Evolutionary conservation across 92 coral and sea anemone genomes (phyloP).

Genomic region (Phenganax marumi): DNA sequence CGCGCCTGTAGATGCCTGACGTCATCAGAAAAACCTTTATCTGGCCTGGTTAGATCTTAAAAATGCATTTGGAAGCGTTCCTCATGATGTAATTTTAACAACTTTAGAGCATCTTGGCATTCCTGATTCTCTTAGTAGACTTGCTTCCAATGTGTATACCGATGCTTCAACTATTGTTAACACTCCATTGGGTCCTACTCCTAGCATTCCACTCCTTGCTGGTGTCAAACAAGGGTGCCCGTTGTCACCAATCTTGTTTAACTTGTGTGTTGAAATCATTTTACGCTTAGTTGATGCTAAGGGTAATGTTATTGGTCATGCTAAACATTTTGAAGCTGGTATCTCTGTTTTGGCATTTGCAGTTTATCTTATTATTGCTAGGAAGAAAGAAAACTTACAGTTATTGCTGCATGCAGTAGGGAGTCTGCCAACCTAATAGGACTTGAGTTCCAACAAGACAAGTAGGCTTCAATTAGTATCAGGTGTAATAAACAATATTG

Average conservation of each 20-base stretch:
- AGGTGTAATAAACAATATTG: no score
- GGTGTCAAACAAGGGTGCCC: no score
- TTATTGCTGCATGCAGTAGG: conserved; percentile 15
- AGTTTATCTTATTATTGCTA: conserved; percentile 19
- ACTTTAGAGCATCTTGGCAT: not conserved
- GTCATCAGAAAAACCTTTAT: conserved; percentile 2
- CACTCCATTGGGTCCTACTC: not conserved
- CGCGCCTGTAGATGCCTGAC: conserved; percentile 12
- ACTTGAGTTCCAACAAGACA: conserved; percentile 26
- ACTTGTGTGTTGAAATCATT: no score
- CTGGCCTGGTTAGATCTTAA: conserved; percentile 33
- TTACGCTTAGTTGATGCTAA: no score
- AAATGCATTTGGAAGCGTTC: conserved; percentile 26
- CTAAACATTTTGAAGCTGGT: not conserved
- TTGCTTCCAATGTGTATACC: conserved; percentile 26
- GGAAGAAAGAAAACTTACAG: conserved; percentile 16
- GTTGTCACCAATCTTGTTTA: no score
- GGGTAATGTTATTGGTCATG: no score
- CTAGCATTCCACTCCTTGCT: not conserved
- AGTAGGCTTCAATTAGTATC: no score
- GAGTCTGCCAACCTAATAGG: conserved; percentile 7
- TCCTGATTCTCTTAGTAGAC: not conserved
- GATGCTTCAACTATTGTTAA: not conserved
- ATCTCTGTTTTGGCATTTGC: conserved; percentile 27
- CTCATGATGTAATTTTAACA: conserved; percentile 7